A percentile compares a stretch with the other conserved stretches of the same genome.
These are phyloP conservation scores for Drosophila picticornis DNA, from an alignment of 2,888 invertebrate genomes.

Conservation along the genomic window DNA sequence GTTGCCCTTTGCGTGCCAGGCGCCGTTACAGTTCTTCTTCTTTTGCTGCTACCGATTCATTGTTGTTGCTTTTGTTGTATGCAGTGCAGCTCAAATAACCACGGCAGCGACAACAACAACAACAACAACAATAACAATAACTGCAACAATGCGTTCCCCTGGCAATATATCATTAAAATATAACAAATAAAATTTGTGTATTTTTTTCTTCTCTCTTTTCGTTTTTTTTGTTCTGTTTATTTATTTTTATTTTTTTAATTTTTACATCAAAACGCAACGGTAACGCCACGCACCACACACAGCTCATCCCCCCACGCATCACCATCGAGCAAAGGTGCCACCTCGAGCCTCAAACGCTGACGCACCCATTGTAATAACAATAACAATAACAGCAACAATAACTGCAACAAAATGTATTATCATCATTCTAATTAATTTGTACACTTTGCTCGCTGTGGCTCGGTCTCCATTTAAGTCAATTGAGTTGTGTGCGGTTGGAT, in stretches of 20 bases:
- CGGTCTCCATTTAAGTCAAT: conserved; percentile 28
- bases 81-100: conserved; percentile 42
- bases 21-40: conserved; percentile 26
- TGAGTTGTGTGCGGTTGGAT: conserved; percentile 15
- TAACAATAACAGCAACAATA: conserved; percentile 9
- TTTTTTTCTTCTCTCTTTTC: neutral
- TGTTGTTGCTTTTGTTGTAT: conserved; percentile 25
- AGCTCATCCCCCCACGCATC: conserved; percentile 15
- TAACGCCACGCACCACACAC: conserved; percentile 40
- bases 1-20: conserved; percentile 45
- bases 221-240: neutral
- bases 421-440: conserved; percentile 66
- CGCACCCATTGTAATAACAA: conserved; percentile 37
- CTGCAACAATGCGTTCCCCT: conserved; percentile 42
- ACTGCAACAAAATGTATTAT: conserved; percentile 40
- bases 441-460: conserved; percentile 13
- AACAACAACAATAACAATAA: conserved; percentile 17
- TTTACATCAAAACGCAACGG: conserved; percentile 52
- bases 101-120: neutral
- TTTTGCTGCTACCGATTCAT: conserved; percentile 4
- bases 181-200: conserved; percentile 34
- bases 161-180: conserved; percentile 56
- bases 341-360: neutral
- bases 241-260: conserved; percentile 7
- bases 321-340: neutral